Base-by-base conservation (phyloP, 2,888 invertebrate species). In the Pocota personata region DNA sequence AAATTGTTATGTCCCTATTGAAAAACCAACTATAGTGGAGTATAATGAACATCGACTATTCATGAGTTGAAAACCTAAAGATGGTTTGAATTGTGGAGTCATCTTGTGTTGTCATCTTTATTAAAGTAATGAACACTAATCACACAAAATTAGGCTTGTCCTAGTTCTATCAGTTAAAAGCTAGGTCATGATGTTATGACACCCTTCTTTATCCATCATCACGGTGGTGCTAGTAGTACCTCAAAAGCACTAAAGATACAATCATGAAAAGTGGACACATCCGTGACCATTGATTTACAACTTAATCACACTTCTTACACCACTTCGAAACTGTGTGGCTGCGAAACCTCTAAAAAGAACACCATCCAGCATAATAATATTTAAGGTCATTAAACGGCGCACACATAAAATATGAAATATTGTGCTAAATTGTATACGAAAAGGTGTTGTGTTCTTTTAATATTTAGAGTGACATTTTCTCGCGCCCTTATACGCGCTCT, bases 361-460 rank as follows among this genome's bases (percentile, higher is more conserved):
- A 52, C 50, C 48, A 58, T 50, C n/a, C n/a, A n/a, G n/a, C n/a
- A n/a, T n/a, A n/a, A 66, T 48, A 71, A 66, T 48, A 71, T 64
- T 64, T 48, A 12, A 46, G 66, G 71, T 67, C 82, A 62, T 86
- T 82, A 77, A 82, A 78, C 66, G 75, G 64, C 52, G 58, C 57
- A 40, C 60, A 80, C 83, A 79, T 79, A 79, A 82, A 86, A 60
- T 77, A 86, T 82, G 55, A 82, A 86, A 72, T 82, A 80, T 80
- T 82, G 82, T 86, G 86, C 86, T 82, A 86, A 82, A 86, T 77
- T 86, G 71, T 86, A 43, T 64, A 52, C 60, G n/a, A 52, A 75
- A 46, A 66, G 48, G 64, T 69, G 72, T 43, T 73, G 67, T 58
- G 60, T 67, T 71, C 78, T 57, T 30, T 46, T 71, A 43, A 46